phyloP scores from a whole-genome alignment of 2,113 vertebrate genomes.

The Lethenteron camtschaticum region DNA sequence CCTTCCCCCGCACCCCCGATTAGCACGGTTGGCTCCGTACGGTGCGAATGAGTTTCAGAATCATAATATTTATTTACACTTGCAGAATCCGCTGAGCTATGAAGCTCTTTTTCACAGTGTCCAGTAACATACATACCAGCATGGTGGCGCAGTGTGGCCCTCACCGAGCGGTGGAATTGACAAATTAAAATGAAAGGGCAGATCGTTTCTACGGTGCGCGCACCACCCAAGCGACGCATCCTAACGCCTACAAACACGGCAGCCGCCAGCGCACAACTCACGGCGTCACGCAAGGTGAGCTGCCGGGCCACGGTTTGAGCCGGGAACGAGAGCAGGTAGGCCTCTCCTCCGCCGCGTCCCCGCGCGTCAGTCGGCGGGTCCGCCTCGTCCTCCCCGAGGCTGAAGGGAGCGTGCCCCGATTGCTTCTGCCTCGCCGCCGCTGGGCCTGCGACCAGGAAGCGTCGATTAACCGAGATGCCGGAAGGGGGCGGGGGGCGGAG shows the following conservation, averaged over 20 bases:
- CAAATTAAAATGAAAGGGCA: not conserved
- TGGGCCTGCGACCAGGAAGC: no score
- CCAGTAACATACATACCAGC: not conserved
- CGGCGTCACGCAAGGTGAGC: constrained; percentile 83
- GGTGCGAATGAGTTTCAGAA: no score
- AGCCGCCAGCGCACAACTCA: constrained; percentile 19
- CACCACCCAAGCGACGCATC: no score
- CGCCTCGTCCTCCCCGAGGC: not conserved
- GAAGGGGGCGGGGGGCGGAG: no score
- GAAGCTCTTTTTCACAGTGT: not conserved
- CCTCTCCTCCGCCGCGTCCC: constrained; percentile 1
- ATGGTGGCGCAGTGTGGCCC: not conserved
- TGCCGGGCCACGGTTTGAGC: constrained; percentile 67
- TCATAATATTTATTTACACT: no score
- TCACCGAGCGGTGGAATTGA: not conserved
- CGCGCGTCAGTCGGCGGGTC: not conserved
- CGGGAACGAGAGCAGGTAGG: constrained; percentile 46
- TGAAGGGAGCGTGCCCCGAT: not conserved
- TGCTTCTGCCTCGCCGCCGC: not conserved
- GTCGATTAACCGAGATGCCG: no score
- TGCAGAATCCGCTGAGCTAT: no score
- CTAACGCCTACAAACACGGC: not conserved
- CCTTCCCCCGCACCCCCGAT: no score
- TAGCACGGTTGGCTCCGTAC: no score
- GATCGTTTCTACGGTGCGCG: no score